Base-by-base conservation (phyloP, 2,797 vertebrate species). In the Odontamblyopus lacepedii region DNA sequence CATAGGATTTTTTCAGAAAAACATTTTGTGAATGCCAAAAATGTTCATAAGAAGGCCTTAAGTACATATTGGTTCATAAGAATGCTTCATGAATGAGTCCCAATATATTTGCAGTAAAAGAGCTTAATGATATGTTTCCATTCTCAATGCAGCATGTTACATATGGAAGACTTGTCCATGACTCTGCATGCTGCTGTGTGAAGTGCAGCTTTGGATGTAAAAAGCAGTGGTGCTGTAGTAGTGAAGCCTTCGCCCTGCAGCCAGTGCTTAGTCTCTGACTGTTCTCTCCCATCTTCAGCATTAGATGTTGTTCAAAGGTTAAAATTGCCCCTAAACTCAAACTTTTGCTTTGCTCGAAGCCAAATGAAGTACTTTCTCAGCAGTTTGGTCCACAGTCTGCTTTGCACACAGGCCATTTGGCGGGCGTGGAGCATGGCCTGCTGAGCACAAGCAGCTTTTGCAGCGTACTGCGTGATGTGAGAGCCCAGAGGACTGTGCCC, bases 371-470 rank as follows among this genome's bases (percentile, higher is more conserved):
- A 66, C 0, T 0, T 23, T 68, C 73, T 86, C 83, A 90, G 83
- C 87, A 77, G 38, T 80, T 86, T 82, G 29, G 48, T 63, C 66
- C 1, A 55, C 53, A 72, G 62, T 84, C 74, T 77, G 72, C 75
- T 65, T 53, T 67, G 76, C 76, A 27, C 78, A 78, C 35, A 67
- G 83, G 72, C 78, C 85, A 80, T 87, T 88, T 83, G 77, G 62
- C 75, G 72, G 68, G 62, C 68, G 13, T 26, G 4, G 65, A 64
- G 76, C 19, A 38, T 78, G 69, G 69, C 50, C 73, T 27, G 65
- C 69, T 62, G 64, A 6, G 65, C 38, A 73, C 65, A 76, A 65
- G 74, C 72, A 71, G 81, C 85, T 73, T 77, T 72, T 63, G 78
- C 74, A 53, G 71, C 69, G 77, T 74, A 60, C 60, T 51, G 63